phyloP scores from a whole-genome alignment of 2,888 invertebrate genomes.

The Leptinotarsa haldemani region DNA sequence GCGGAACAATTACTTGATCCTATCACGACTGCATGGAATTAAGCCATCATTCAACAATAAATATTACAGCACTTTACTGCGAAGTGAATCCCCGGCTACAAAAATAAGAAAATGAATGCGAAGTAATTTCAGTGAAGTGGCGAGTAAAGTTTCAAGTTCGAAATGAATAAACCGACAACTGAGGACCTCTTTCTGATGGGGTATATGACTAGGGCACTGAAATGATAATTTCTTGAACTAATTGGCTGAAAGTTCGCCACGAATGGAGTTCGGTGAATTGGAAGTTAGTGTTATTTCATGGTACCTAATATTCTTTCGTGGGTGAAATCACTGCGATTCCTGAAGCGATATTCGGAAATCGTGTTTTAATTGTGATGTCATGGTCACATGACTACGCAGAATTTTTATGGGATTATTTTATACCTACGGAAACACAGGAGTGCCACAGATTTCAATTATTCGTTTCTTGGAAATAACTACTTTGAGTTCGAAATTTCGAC shows the following conservation, averaged over 20 bases:
- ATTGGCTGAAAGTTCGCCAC: background rate
- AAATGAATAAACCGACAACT: conserved; percentile 4
- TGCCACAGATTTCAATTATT: too few relatives aligned
- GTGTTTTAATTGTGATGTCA: too few relatives aligned
- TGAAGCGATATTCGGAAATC: too few relatives aligned
- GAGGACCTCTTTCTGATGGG: background rate
- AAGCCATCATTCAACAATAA: conserved; percentile 35
- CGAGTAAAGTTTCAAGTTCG: conserved; percentile 16
- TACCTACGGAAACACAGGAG: too few relatives aligned
- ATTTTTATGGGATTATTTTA: too few relatives aligned
- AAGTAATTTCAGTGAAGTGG: conserved; percentile 10
- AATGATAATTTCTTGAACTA: background rate
- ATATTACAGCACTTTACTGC: conserved; percentile 16
- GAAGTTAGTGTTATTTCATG: background rate
- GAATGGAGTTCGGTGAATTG: background rate
- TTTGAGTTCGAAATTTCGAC: too few relatives aligned
- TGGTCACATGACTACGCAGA: too few relatives aligned
- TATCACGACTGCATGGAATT: conserved; percentile 35
- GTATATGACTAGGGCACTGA: background rate
- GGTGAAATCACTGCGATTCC: too few relatives aligned
- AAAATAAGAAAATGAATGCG: conserved; percentile 20
- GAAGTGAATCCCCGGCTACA: conserved; percentile 6
- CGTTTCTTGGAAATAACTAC: too few relatives aligned
- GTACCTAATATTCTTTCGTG: background rate
- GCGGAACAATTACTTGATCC: conserved; percentile 36